Evolutionary conservation across 35 echinoderm and acorn worm species (phyloP).

Genomic region (Lytechinus pictus): DNA sequence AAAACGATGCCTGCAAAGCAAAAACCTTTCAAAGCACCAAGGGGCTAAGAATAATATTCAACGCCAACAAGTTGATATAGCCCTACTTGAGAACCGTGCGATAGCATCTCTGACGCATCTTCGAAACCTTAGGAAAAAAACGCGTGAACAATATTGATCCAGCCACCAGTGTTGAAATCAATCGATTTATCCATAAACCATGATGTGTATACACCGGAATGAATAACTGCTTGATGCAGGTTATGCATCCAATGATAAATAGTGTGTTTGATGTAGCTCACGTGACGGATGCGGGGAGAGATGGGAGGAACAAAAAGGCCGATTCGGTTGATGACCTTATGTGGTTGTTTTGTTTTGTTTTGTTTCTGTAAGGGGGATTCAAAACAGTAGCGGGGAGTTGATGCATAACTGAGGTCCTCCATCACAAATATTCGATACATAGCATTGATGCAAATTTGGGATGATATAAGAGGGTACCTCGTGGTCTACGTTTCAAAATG

Average conservation of each 20-base stretch:
- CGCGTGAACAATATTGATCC: not conserved
- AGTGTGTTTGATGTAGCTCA: not conserved
- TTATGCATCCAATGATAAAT: not conserved
- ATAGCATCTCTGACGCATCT: not conserved
- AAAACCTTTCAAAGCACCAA: too few species aligned
- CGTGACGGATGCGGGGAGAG: not conserved
- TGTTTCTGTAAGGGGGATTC: too few species aligned
- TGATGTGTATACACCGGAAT: not conserved
- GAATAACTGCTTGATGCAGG: not conserved
- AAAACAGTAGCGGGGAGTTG: too few species aligned
- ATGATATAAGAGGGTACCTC: too few species aligned
- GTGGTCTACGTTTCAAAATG: too few species aligned
- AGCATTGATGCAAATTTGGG: too few species aligned
- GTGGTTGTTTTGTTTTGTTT: too few species aligned
- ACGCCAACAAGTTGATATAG: not conserved
- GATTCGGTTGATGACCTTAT: not conserved
- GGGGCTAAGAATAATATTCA: not conserved
- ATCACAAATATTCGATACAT: too few species aligned
- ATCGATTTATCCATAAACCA: not conserved
- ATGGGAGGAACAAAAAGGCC: not conserved
- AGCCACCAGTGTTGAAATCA: not conserved
- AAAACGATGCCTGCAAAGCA: too few species aligned
- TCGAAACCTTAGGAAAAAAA: not conserved
- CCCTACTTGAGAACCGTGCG: not conserved
- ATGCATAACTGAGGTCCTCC: too few species aligned